These are phyloP conservation scores for Octodon degus DNA, from an alignment of 2,113 vertebrate species.

Conservation along the genomic window DNA sequence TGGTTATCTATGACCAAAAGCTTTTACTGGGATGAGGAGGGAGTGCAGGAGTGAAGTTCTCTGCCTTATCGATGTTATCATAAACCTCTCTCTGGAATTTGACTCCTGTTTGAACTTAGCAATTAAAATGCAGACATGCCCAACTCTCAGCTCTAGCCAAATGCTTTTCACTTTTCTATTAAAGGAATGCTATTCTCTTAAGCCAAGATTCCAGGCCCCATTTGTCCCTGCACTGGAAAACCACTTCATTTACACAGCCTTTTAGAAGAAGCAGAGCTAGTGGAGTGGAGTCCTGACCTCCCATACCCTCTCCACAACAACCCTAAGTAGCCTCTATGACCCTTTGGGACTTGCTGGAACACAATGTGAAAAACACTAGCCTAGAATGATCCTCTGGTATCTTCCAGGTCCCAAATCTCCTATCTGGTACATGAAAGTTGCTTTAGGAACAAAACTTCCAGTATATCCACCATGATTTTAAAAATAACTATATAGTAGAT, in stretches of 20 bases:
- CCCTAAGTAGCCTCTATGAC: neutral
- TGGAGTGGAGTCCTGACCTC: neutral
- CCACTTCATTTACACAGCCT: neutral
- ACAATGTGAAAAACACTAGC: neutral
- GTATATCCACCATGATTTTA: neutral
- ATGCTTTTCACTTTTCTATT: constrained; percentile 25
- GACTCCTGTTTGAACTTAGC: constrained; percentile 33
- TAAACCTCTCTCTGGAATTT: neutral
- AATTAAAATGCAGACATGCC: constrained; percentile 24
- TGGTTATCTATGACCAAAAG: neutral
- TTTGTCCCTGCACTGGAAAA: constrained; percentile 6
- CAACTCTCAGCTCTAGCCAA: neutral
- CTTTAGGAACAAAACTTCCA: neutral
- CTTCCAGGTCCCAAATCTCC: neutral
- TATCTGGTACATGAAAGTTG: neutral
- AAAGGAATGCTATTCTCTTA: constrained; percentile 11
- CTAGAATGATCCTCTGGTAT: neutral
- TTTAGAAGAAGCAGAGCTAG: neutral
- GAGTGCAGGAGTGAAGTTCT: neutral
- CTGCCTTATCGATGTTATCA: neutral
- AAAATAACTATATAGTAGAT: neutral
- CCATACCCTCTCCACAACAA: neutral
- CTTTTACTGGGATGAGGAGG: fast-evolving
- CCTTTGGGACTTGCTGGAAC: neutral
- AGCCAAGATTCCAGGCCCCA: constrained; percentile 5